A percentile compares a stretch with the other conserved stretches of the same genome.
phyloP scores from a whole-genome alignment of 2,888 invertebrate genomes.

The Conomelus anceps region DNA sequence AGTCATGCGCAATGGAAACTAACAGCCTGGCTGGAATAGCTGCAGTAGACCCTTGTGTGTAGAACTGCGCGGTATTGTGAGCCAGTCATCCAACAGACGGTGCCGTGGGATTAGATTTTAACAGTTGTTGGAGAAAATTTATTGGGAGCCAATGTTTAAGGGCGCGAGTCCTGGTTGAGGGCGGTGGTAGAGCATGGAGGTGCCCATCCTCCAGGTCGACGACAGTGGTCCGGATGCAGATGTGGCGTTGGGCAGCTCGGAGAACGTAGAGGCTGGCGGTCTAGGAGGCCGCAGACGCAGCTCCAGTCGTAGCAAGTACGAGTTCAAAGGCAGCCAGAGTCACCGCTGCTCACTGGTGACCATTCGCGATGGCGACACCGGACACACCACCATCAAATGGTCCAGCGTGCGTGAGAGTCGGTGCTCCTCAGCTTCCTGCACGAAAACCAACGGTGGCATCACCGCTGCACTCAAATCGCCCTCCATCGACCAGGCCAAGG shows the following conservation, averaged over 20 bases:
- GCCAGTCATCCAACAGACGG: not conserved
- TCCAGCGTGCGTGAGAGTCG: conserved; percentile 29
- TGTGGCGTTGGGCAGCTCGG: conserved; percentile 29
- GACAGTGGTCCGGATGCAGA: conserved; percentile 27
- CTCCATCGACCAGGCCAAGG: conserved; percentile 2
- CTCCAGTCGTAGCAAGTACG: conserved; percentile 26
- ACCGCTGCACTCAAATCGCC: conserved; percentile 28
- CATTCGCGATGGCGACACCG: conserved; percentile 28
- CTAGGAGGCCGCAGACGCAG: conserved; percentile 22
- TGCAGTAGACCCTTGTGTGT: not conserved
- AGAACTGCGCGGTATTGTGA: not conserved
- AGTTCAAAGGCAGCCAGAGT: conserved; percentile 31
- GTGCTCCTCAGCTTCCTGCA: conserved; percentile 29
- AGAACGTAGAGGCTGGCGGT: conserved; percentile 9
- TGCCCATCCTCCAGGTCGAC: not conserved
- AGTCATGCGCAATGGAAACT: not conserved
- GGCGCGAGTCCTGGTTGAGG: not conserved
- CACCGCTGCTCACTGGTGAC: conserved; percentile 32
- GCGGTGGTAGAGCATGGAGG: too few relatives aligned
- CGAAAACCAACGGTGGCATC: conserved; percentile 30
- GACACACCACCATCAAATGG: conserved; percentile 32
- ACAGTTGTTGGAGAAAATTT: not conserved
- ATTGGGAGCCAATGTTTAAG: not conserved
- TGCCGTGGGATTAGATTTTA: not conserved
- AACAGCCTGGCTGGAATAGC: not conserved